Evolutionary conservation across 2,113 vertebrate genomes (phyloP).

Genomic region (Hystrix brachyura): DNA sequence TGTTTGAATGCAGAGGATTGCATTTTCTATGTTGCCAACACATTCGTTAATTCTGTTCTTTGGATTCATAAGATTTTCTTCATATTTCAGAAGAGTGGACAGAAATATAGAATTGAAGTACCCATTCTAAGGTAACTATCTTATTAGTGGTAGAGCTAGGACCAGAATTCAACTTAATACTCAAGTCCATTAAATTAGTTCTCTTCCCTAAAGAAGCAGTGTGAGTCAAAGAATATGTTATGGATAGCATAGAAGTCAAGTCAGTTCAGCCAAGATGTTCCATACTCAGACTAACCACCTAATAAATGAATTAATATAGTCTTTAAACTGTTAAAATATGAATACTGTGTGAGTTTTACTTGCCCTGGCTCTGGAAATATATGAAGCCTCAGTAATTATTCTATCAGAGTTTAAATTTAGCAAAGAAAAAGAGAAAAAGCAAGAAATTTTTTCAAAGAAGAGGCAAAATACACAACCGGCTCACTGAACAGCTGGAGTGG

Average conservation of each 20-base stretch:
- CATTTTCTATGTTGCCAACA: not conserved
- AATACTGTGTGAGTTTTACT: not conserved
- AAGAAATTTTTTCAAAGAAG: constrained; percentile 23
- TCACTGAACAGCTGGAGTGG: not conserved
- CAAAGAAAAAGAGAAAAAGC: constrained; percentile 27
- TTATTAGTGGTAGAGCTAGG: not conserved
- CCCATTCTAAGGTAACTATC: not conserved
- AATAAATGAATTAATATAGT: not conserved
- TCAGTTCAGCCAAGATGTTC: not conserved
- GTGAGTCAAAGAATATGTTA: not conserved
- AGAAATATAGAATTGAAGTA: not conserved
- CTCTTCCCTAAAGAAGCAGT: not conserved
- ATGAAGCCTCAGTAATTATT: not conserved
- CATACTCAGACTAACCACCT: not conserved
- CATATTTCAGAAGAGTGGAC: not conserved
- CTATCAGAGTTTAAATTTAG: constrained; percentile 33
- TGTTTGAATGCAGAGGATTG: not conserved
- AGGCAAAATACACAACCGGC: not conserved
- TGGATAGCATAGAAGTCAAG: not conserved
- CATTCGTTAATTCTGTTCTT: not conserved
- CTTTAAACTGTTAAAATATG: not conserved
- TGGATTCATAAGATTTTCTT: not conserved
- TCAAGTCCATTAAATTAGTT: not conserved
- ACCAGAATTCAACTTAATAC: not conserved
- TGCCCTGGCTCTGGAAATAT: not conserved